Conservation (phyloP, 2,113 vertebrate species). For the Callionymus lyra region DNA sequence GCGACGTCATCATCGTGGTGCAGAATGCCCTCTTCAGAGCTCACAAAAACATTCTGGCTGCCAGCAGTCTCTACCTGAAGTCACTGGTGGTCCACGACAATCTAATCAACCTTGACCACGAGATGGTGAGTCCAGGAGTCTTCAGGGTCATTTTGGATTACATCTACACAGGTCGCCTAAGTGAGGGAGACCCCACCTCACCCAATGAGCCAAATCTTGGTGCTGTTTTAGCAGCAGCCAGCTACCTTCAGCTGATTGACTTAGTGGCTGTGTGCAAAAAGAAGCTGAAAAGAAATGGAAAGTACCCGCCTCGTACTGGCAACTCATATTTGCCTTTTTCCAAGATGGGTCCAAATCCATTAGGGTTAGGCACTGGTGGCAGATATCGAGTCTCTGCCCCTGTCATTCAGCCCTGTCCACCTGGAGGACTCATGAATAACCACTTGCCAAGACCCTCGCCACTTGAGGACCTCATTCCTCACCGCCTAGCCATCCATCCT, state of each 20-base stretch:
- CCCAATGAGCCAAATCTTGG: slow-evolving; percentile 79
- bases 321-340: slow-evolving; percentile 77
- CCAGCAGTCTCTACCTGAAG: slow-evolving; percentile 99
- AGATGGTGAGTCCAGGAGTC: slow-evolving; percentile 98
- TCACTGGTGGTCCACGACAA: slow-evolving; percentile 98
- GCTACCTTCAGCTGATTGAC: slow-evolving; percentile 95
- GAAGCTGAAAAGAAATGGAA: slow-evolving; percentile 86
- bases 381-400: slow-evolving; percentile 79
- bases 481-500: slow-evolving; percentile 75
- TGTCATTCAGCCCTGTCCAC: slow-evolving; percentile 88
- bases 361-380: slow-evolving; percentile 61
- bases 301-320: slow-evolving; percentile 80
- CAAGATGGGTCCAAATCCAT: slow-evolving; percentile 61
- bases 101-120: slow-evolving; percentile 96
- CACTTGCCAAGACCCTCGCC: slow-evolving; percentile 55
- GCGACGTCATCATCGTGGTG: slow-evolving; percentile 99
- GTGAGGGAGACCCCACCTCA: slow-evolving; percentile 74
- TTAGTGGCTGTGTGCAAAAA: slow-evolving; percentile 94
- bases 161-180: slow-evolving; percentile 93
- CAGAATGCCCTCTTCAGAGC: slow-evolving; percentile 98
- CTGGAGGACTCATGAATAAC: slow-evolving; percentile 61
- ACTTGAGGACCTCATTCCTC: slow-evolving; percentile 67
- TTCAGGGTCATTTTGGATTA: slow-evolving; percentile 97
- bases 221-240: slow-evolving; percentile 87
- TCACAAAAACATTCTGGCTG: slow-evolving; percentile 98